Evolutionary conservation across 2,888 invertebrate species (phyloP), one percentile per base, ranked within the genome.

Genomic region (Dichetophora obliterata): DNA sequence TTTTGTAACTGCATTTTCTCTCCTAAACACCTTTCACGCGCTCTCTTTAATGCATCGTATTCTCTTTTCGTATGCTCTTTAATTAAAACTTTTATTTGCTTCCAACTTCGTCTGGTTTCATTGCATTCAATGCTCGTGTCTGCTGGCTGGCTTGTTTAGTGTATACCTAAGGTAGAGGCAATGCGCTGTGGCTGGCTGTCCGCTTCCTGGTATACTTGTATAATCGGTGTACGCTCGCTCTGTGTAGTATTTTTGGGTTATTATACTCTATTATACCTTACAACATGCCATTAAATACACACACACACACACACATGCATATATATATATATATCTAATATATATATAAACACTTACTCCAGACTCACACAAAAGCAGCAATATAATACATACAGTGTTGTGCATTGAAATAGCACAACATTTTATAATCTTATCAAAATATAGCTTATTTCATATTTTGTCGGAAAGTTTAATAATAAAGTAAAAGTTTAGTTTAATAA

Each of bases 81-180:
- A 48, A 72, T 31, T 31, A 48, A 72, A 34, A 27, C 63, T 84
- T 31, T 84, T 84, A 80, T 81, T 82, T 83, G 82, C 80, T 82
- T 79, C 78, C 69, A 76, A 75, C 71, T 80, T 78, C 82, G 79
- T 50, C 63, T 52, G 52, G 78, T 78, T 79, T 59, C 78, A 80
- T 80, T 79, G 78, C 59, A 77, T 84, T 79, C 76, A 31, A 14
- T 74, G 22, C 27, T 27, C 8, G 27, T 43, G 34, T 52, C 22
- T 66, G 57, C 19, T 52, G 50, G 50, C 34, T 63, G 63, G 71
- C 65, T 63, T 70, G 80, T 80, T 84, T 85, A 81, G 82, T 68
- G 66, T 75, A 43, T 75, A 68, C 63, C 75, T 75, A 54, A 19
- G 54, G 34, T 24, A n/a, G n/a, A n/a, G 24, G 71, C 34, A 54